phyloP scores from a whole-genome alignment of 2,888 invertebrate species.

The Torymus texanus region DNA sequence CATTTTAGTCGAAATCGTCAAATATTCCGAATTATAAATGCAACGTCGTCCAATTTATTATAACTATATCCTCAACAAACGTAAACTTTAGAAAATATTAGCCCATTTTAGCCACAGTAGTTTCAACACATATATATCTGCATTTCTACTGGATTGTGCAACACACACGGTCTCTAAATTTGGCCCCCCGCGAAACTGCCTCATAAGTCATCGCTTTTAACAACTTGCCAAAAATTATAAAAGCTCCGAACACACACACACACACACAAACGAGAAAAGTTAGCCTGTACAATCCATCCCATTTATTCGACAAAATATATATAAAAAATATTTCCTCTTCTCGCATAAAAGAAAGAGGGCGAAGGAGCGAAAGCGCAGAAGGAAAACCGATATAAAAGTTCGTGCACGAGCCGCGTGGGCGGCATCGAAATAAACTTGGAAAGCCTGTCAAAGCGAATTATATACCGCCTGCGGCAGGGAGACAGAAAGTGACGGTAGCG shows the following conservation, averaged over 20 bases:
- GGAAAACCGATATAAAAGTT: too few relatives aligned
- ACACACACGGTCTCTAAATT: slow-evolving; percentile 30
- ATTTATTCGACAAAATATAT: too few relatives aligned
- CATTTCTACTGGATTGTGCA: slow-evolving; percentile 25
- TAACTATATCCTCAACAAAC: slow-evolving; percentile 16
- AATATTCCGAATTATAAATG: not conserved
- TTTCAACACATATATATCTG: slow-evolving; percentile 22
- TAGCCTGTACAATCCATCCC: too few relatives aligned
- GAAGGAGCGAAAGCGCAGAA: too few relatives aligned
- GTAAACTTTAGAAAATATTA: slow-evolving; percentile 32
- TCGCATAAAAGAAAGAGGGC: too few relatives aligned
- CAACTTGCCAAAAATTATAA: slow-evolving; percentile 45
- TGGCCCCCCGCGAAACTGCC: slow-evolving; percentile 26
- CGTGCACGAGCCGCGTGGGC: too few relatives aligned
- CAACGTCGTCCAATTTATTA: not conserved
- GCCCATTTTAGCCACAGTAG: not conserved
- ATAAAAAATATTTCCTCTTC: too few relatives aligned
- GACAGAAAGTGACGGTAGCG: not conserved
- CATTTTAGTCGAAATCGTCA: too few relatives aligned
- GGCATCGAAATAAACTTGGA: too few relatives aligned
- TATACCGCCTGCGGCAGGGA: not conserved
- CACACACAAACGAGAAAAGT: too few relatives aligned
- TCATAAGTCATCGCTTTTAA: slow-evolving; percentile 49
- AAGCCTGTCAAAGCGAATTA: not conserved
- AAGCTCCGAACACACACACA: slow-evolving; percentile 1